A percentile compares a stretch with the other conserved stretches of the same genome.
Conservation (phyloP, 2,113 vertebrate genomes). For the Leptobrachium ailaonicum region DNA sequence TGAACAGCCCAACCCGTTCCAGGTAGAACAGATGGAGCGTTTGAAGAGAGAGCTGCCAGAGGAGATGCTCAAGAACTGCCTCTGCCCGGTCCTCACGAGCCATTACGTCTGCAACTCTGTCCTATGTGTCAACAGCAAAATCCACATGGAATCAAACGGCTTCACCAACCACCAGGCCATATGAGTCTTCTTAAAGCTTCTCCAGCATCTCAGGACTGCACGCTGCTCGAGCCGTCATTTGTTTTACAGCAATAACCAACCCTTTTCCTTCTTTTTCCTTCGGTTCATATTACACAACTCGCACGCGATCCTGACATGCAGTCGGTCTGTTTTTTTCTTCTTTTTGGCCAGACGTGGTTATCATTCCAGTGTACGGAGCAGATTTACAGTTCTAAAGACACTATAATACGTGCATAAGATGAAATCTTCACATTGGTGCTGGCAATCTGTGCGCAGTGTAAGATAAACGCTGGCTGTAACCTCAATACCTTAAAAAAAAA, state of each 20-base stretch:
- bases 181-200: conserved; percentile 53
- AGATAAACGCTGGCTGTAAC: conserved; percentile 13
- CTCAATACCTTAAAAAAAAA: conserved; percentile 30
- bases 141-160: conserved; percentile 56
- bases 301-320: conserved; percentile 56
- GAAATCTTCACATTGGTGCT: conserved; percentile 48
- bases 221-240: conserved; percentile 53
- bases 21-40: conserved; percentile 87
- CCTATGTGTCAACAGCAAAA: conserved; percentile 59
- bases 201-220: conserved; percentile 40
- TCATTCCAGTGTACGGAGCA: conserved; percentile 39
- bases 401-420: background rate
- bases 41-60: conserved; percentile 84
- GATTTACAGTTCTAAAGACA: conserved; percentile 32
- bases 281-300: conserved; percentile 49
- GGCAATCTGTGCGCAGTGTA: conserved; percentile 11
- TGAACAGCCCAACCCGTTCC: conserved; percentile 89
- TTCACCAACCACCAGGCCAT: conserved; percentile 59
- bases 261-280: conserved; percentile 36
- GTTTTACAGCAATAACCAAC: conserved; percentile 70
- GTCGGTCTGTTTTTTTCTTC: conserved; percentile 34
- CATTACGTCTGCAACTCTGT: conserved; percentile 62
- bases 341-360: conserved; percentile 59
- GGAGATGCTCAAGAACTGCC: conserved; percentile 76
- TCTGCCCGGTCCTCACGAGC: conserved; percentile 74